Base-by-base conservation (phyloP, 2,888 invertebrate species). In the Trachelus tabidus region DNA sequence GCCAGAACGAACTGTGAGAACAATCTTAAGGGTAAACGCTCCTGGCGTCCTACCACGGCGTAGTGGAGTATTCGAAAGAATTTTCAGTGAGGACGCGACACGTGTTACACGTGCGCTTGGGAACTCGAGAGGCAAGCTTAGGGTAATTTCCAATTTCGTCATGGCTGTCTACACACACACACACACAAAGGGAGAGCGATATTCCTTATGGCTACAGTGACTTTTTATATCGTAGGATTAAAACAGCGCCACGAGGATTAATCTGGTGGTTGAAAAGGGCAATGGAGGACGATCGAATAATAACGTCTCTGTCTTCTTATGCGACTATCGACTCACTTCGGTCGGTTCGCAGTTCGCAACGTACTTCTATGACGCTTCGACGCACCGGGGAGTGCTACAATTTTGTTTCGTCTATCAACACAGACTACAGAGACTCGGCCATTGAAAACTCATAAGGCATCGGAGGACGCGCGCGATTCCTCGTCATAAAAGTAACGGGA, bases 401-500 rank as follows among this genome's bases (percentile, higher is more conserved):
- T 56, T 56, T 23, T 23, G 9, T 56, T 56, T 23, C 23, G 56
- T 56, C 23, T 9, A 23, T 56, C 23, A 9, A 56, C 23, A 56
- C 56, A 23, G 71, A 71, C 31, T 71, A 31, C 15, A 12, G 71
- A 35, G 71, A 71, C 71, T 56, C 31, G 31, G 33, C 4, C 3
- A 31, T 31, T 71, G 71, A 31, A 31, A 71, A 31, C 31, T 71
- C 31, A 34, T 34, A 31, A 71, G 71, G 23, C 71, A 23, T 31
- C 71, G 34, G 71, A 12, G 11, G 30, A 35, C 37, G 37, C 37
- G 34, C 37, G 74, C 11, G 37, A 37, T 74, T 11, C 40, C n/a
- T 37, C 74, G n/a, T 74, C 74, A 34, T 37, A 74, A 71, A 77
- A 75, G 71, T 75, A 37, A 37, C 34, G 74, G 74, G 34, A 75